Evolutionary conservation across 2,888 invertebrate species (phyloP), one percentile per base, ranked within the genome.

Genomic region (Prenolepis imparis): DNA sequence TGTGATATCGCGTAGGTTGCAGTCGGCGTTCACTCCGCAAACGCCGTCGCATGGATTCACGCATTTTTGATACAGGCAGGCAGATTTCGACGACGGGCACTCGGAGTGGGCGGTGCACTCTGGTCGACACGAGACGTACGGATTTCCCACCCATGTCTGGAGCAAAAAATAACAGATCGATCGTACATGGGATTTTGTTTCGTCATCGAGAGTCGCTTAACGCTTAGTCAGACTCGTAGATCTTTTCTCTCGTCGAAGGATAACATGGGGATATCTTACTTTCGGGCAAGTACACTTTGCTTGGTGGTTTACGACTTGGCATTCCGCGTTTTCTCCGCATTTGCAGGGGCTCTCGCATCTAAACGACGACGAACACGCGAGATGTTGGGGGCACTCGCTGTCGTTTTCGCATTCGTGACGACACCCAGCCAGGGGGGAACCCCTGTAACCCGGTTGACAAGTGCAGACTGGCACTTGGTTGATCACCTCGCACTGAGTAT

Each of bases 371-470:
- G 95, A 94, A 92, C 98, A 98, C 81, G 97, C 96, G 89, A 97
- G 96, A 87, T 97, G 96, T 24, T 96, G 94, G 1, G 96, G 95
- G 91, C 98, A 98, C 90, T 98, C 98, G 39, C 95, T 95, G 92
- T 98, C 97, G 11, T 96, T 96, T 82, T 98, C 98, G 92, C 98
- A 98, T 95, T 98, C 98, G 93, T 98, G 98, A 15, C 97, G 96
- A 92, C 98, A 98, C 1, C 98, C 98, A 39, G 95, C 94, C 70
- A 97, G 93, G 12, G 98, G 97, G 87, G 97, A 97, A 64, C 98
- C 98, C 95, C 96, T 95, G 95, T 96, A 97, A 91, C 98, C 97
- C 59, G 97, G 96, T 70, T 97, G 94, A 91, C 98, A 98, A 72
- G 97, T 97, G 92, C 98, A 98, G 12, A 97, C 97, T 0, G 98